Base-by-base conservation (phyloP, 2,113 vertebrate genomes). In the Phaethornis superciliosus region DNA sequence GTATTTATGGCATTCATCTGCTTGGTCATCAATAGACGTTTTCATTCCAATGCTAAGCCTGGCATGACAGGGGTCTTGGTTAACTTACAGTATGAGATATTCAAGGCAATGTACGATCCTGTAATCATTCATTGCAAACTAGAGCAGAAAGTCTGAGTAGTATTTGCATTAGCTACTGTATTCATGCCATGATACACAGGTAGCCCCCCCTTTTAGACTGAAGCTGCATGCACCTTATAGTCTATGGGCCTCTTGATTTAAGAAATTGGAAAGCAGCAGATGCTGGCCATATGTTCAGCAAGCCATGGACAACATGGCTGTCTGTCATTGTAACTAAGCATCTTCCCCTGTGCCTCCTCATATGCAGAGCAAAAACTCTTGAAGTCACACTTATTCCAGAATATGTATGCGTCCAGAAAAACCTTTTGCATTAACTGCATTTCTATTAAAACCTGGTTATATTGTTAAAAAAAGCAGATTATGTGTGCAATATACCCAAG, bases 261-360 rank as follows among this genome's bases (percentile, higher is more conserved):
- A 81, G 60, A 81, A 81, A 83, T 47, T 52, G 74, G 47, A 78
- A 60, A 70, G 82, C 79, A 94, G 65, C 85, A 95, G 82, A 42
- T 81, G 68, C 71, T 60, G 68, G 26, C 72, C 89, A 74, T 51
- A 47, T 4, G 55, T 59, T 15, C 68, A 92, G 58, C 47, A 81
- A 78, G 70, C 55, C 67, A 68, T 0, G 33, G 64, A 63, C 74
- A 85, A 84, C 42, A 44, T 8, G 40, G 68, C 1, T 59, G 64
- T 76, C 40, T 81, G 67, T 89, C 59, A 55, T 3, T 59, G 44
- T 11, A 52, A 59, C 74, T 69, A 63, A 76, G 33, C 49, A 64
- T 49, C 77, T 77, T 78, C 81, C 81, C 55, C 55, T 44, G 32
- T n/a, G 76, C 52, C 56, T 81, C 33, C 55, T 82, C 72, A 52